Base-by-base conservation (phyloP, 2,797 vertebrate genomes). In the Petrocephalus sullivani region DNA sequence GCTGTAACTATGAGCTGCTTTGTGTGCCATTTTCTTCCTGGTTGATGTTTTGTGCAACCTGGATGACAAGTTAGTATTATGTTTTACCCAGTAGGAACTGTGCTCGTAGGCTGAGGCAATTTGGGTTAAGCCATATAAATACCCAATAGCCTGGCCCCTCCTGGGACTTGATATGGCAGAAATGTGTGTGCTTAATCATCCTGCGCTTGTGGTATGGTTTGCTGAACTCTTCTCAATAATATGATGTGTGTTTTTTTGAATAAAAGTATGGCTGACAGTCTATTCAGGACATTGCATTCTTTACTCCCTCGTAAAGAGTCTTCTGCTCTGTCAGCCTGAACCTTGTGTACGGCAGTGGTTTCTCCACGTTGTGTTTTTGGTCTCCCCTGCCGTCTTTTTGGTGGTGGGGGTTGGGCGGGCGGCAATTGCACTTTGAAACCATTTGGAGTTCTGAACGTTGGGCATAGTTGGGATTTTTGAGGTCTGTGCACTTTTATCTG, bases 401-500 rank as follows among this genome's bases (percentile, higher is more conserved):
- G 46, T 33, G 9, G 10, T 2, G 37, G 21, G 46, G 21, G 14
- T 28, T 28, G 28, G 28, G 28, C 28, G 46, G 46, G 9, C 2
- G 33, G 41, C 14, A 78, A 8, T 84, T n/a, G 21, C n/a, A 57
- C 54, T 87, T 89, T 87, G 86, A 89, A 89, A 23, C 61, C 64
- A 28, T 84, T 87, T 49, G 49, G 71, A 37, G 23, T 53, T 87
- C 60, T 8, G 64, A 37, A 57, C 1, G 19, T 84, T 37, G 4
- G 19, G 23, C 60, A 87, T 89, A 56, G 57, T 46, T 82, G 75
- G 14, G n/a, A 87, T 89, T 83, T 84, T 84, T 87, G 86, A 89
- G 88, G 88, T 67, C 61, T 61, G 19, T 71, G 57, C 57, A 64
- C 67, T 89, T 89, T 89, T 84, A 89, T 89, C 88, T 87, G 78